A percentile compares a stretch with the other conserved stretches of the same genome.
These are phyloP conservation scores for Pollenia amentaria DNA, from an alignment of 2,888 invertebrate genomes.

Conservation along the genomic window DNA sequence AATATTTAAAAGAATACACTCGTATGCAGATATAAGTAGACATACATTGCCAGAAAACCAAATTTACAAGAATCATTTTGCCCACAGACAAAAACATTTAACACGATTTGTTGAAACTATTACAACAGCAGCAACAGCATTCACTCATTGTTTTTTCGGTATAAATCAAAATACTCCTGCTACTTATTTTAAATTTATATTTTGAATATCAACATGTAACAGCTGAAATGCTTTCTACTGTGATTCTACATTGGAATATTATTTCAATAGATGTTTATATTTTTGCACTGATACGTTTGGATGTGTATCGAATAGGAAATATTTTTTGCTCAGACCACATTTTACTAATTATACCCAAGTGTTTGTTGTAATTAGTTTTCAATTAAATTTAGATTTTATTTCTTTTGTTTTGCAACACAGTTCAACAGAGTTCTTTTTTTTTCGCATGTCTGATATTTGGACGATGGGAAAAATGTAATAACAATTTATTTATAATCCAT, in stretches of 20 bases:
- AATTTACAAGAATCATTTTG: constrained; percentile 47
- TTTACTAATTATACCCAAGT: constrained; percentile 72
- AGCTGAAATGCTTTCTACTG: background rate
- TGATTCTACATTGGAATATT: too few relatives aligned
- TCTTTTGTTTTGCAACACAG: constrained; percentile 50
- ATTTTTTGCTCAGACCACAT: constrained; percentile 65
- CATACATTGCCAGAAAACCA: constrained; percentile 22
- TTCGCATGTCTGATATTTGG: background rate
- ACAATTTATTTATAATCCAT: constrained; percentile 40
- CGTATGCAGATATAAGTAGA: background rate
- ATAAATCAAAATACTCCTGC: constrained; percentile 42
- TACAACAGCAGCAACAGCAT: background rate
- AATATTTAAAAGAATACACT: constrained; percentile 1
- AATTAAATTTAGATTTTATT: constrained; percentile 73
- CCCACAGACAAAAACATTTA: constrained; percentile 50
- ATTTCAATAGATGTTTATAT: background rate
- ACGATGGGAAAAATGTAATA: background rate
- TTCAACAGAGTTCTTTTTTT: constrained; percentile 12
- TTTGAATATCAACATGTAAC: constrained; percentile 21
- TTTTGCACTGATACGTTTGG: background rate
- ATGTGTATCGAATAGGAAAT: constrained; percentile 10
- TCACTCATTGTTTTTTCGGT: constrained; percentile 16
- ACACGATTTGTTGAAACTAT: constrained; percentile 40
- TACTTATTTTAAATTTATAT: background rate
- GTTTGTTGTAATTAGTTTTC: constrained; percentile 72